Conservation (phyloP, 37 sponge, comb jelly and placozoan species). For the Agelas oroides region DNA sequence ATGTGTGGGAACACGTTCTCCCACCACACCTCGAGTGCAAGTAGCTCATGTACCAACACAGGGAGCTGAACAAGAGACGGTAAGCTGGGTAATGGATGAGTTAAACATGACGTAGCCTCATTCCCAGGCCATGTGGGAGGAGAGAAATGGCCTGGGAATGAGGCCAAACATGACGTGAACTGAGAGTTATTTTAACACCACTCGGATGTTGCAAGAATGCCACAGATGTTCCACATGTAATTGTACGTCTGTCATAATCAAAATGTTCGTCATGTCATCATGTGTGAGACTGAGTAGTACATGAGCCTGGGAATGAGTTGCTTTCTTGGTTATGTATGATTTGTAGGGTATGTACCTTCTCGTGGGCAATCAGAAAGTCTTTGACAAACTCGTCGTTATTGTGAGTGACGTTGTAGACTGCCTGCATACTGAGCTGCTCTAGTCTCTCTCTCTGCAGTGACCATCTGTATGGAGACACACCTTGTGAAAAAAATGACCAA, state of each 20-base stretch:
- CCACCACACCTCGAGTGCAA: conserved; percentile 80
- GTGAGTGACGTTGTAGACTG: conserved; percentile 66
- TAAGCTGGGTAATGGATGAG: too few relatives aligned
- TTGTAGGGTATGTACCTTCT: conserved; percentile 66
- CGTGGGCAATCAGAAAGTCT: conserved; percentile 68
- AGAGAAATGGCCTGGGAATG: neutral
- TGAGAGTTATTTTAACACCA: too few relatives aligned
- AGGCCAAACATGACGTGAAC: too few relatives aligned
- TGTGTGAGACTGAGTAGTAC: too few relatives aligned
- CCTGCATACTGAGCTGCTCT: conserved; percentile 83
- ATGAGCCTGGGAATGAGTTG: too few relatives aligned
- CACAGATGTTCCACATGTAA: too few relatives aligned
- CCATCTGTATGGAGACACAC: conserved; percentile 73
- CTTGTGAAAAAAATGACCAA: too few relatives aligned
- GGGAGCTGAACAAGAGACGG: conserved; percentile 67
- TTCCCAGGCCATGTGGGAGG: too few relatives aligned
- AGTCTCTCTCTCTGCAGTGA: conserved; percentile 76
- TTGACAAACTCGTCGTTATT: conserved; percentile 84
- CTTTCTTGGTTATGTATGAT: neutral
- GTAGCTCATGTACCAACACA: conserved; percentile 71
- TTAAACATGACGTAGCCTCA: too few relatives aligned
- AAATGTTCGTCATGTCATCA: too few relatives aligned
- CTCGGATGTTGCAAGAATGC: too few relatives aligned
- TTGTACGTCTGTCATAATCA: too few relatives aligned
- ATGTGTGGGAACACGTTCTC: conserved; percentile 75